A percentile compares a stretch with the other conserved stretches of the same genome.
Conservation (phyloP, 2,113 vertebrate genomes). For the Tragelaphus strepsiceros region DNA sequence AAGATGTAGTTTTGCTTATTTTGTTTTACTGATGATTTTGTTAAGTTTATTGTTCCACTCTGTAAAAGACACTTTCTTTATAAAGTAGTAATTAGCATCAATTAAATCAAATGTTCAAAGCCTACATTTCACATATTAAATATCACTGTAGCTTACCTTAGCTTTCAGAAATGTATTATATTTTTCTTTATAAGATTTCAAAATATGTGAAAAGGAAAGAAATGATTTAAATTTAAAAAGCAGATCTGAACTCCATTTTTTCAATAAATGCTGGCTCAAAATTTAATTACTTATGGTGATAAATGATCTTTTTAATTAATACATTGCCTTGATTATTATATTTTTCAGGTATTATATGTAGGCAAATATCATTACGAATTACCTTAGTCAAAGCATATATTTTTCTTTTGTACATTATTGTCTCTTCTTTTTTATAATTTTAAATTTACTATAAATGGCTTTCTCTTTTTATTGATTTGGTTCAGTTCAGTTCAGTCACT, state of each 20-base stretch:
- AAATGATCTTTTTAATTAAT: background rate
- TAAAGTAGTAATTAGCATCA: background rate
- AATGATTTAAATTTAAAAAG: background rate
- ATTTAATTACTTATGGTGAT: background rate
- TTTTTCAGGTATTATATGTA: background rate
- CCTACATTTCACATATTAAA: background rate
- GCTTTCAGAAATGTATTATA: background rate
- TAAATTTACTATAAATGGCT: background rate
- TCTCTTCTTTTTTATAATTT: background rate
- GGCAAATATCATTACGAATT: background rate
- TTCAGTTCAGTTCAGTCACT: background rate
- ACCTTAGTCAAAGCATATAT: background rate
- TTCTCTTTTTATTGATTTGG: background rate
- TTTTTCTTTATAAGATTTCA: background rate
- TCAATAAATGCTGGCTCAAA: background rate
- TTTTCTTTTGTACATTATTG: background rate
- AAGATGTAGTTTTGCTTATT: background rate
- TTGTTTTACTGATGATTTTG: background rate
- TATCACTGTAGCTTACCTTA: background rate
- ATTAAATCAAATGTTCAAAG: background rate
- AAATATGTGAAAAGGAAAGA: background rate
- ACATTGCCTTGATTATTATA: background rate
- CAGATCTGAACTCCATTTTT: background rate
- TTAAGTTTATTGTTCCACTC: background rate
- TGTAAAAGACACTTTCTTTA: background rate